Evolutionary conservation across 2,888 invertebrate genomes (phyloP).

Genomic region (Epirrhoe tristata): DNA sequence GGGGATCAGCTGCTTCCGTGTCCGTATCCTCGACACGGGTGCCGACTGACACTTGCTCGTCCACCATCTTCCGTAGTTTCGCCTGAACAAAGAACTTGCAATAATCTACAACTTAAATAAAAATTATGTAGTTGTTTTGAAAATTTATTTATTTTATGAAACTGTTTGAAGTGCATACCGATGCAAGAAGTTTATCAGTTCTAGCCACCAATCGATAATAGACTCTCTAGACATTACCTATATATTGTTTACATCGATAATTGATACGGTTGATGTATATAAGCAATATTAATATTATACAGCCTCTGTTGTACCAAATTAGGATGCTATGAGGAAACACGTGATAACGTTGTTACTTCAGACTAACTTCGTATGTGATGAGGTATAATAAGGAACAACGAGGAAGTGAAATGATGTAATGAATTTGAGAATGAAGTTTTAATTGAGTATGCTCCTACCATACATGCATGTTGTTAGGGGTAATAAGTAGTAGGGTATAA

Average conservation of each 20-base stretch:
- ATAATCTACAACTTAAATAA: too few species aligned
- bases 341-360: constrained; percentile 20
- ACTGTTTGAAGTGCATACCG: too few species aligned
- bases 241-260: not conserved
- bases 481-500: constrained; percentile 5
- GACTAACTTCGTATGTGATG: constrained; percentile 23
- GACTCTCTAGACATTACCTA: not conserved
- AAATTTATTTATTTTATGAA: too few species aligned
- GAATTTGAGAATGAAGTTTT: constrained; percentile 16
- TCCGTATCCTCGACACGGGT: constrained; percentile 86
- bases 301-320: constrained; percentile 18
- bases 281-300: constrained; percentile 8
- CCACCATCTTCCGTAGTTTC: constrained; percentile 95
- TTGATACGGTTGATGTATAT: constrained; percentile 4
- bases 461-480: constrained; percentile 8
- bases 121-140: too few species aligned
- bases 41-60: constrained; percentile 91
- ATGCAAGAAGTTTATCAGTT: too few species aligned
- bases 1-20: constrained; percentile 81
- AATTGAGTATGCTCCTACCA: constrained; percentile 11
- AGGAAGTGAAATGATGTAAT: constrained; percentile 19
- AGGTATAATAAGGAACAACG: constrained; percentile 21
- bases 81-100: constrained; percentile 74
- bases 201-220: not conserved
- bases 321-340: constrained; percentile 26